Conservation (phyloP, 2,888 invertebrate genomes). For the Steromphala cineraria region DNA sequence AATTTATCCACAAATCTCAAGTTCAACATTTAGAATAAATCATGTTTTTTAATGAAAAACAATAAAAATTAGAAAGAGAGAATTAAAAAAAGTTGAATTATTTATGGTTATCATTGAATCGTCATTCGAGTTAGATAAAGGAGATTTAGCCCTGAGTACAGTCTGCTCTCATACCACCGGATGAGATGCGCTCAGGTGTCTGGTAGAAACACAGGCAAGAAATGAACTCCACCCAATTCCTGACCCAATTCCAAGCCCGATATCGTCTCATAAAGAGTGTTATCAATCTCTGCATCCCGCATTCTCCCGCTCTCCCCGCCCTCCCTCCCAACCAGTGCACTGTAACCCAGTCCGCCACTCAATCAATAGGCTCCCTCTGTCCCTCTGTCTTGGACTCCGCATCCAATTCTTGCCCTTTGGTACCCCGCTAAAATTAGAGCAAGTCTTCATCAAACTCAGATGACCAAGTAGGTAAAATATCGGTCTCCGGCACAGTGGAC, state of each 20-base stretch:
- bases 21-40: too few species aligned
- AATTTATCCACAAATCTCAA: too few species aligned
- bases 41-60: too few species aligned
- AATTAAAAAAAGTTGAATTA: too few species aligned
- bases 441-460: conserved; percentile 28
- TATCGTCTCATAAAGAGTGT: neutral
- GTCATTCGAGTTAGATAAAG: too few species aligned
- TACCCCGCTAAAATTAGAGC: conserved; percentile 28
- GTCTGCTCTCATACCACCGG: too few species aligned
- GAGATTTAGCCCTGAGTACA: too few species aligned
- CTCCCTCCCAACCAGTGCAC: neutral
- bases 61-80: too few species aligned
- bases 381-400: neutral
- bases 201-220: neutral
- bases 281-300: neutral
- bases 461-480: conserved; percentile 28
- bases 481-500: neutral
- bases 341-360: neutral
- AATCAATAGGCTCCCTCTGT: neutral
- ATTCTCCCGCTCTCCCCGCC: neutral
- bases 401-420: neutral
- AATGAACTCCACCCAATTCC: conserved; percentile 1
- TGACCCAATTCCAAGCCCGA: conserved; percentile 11
- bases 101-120: too few species aligned
- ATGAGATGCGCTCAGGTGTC: too few species aligned